Evolutionary conservation across 2,888 invertebrate genomes (phyloP).

Genomic region (Phanerotoma sp.): DNA sequence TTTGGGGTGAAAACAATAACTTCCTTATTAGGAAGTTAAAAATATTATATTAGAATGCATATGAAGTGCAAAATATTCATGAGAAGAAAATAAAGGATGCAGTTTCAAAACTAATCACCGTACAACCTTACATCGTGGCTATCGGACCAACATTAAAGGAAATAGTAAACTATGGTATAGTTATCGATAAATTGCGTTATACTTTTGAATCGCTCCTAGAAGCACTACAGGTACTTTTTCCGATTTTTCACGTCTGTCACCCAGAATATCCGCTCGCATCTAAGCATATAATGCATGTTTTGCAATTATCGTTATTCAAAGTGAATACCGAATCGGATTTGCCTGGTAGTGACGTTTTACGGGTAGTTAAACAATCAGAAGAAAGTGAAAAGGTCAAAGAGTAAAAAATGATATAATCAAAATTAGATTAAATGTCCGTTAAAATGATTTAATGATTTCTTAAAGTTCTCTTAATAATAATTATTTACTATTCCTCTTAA

Average conservation of each 20-base stretch:
- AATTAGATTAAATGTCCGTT: background rate
- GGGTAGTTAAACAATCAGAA: background rate
- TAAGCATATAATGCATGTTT: conserved; percentile 1
- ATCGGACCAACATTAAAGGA: conserved; percentile 17
- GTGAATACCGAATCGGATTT: background rate
- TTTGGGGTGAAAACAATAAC: no score
- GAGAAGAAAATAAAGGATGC: background rate
- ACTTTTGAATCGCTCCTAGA: conserved; percentile 20
- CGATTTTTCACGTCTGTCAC: conserved; percentile 16
- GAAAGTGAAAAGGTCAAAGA: background rate
- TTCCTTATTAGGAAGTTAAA: no score
- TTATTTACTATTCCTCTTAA: no score
- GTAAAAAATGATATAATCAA: background rate
- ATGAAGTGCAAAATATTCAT: conserved; percentile 1
- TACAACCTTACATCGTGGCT: conserved; percentile 27
- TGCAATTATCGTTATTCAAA: conserved; percentile 4
- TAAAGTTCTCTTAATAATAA: no score
- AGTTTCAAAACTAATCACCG: conserved; percentile 6
- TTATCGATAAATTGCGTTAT: conserved; percentile 16
- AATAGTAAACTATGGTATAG: conserved; percentile 13
- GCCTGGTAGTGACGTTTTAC: background rate
- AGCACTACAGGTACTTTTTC: conserved; percentile 21
- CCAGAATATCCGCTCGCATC: background rate
- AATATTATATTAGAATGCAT: background rate
- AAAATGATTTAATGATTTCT: background rate